These are phyloP conservation scores for Priocnemis perturbator DNA, from an alignment of 2,888 invertebrate genomes.

Conservation along the genomic window DNA sequence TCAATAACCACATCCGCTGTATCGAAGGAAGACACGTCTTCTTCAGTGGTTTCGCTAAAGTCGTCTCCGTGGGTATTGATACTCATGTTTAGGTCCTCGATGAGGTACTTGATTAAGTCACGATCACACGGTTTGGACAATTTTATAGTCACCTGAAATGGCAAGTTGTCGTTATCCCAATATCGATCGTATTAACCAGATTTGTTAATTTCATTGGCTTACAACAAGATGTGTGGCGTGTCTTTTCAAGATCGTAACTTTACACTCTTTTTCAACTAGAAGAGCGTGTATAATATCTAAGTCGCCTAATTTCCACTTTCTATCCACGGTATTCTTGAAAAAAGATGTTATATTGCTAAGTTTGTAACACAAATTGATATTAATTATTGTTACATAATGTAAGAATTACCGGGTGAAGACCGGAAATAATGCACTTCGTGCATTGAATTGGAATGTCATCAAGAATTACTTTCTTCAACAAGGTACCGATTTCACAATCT, in stretches of 20 bases:
- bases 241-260: slow-evolving; percentile 75
- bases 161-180: slow-evolving; percentile 5
- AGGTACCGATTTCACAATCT: slow-evolving; percentile 76
- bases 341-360: slow-evolving; percentile 1
- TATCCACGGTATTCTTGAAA: slow-evolving; percentile 41
- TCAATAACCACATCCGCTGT: slow-evolving; percentile 20
- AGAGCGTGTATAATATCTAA: slow-evolving; percentile 80
- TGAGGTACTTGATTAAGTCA: slow-evolving; percentile 42
- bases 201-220: slow-evolving; percentile 33
- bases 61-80: slow-evolving; percentile 5
- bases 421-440: slow-evolving; percentile 79
- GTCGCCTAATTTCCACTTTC: slow-evolving; percentile 76
- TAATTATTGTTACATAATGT: neutral
- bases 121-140: slow-evolving; percentile 29
- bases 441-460: slow-evolving; percentile 83
- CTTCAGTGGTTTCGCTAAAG: neutral
- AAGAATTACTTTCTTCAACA: slow-evolving; percentile 81
- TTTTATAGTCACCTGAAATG: slow-evolving; percentile 47
- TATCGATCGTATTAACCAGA: neutral
- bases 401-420: slow-evolving; percentile 76
- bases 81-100: slow-evolving; percentile 22
- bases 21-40: neutral
- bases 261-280: slow-evolving; percentile 79
- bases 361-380: neutral
- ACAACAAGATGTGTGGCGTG: slow-evolving; percentile 52